These are phyloP conservation scores for Oreocharis arfaki DNA, from an alignment of 2,113 vertebrate species.

Conservation along the genomic window DNA sequence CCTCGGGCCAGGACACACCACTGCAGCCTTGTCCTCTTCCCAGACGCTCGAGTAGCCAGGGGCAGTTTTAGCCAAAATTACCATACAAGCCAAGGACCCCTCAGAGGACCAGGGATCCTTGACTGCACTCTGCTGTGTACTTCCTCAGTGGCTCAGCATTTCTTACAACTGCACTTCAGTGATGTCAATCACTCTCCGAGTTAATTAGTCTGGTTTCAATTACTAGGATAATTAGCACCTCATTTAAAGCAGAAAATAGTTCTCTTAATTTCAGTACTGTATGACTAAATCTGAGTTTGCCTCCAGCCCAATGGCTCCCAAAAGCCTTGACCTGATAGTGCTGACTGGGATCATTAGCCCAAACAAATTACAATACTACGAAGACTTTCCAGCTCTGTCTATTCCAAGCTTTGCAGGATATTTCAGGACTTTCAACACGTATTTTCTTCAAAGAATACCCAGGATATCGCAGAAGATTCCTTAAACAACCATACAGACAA, in stretches of 20 bases:
- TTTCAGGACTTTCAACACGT: neutral
- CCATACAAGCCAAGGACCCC: fast-evolving
- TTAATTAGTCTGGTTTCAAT: neutral
- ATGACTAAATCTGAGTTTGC: neutral
- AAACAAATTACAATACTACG: neutral
- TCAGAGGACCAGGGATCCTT: neutral
- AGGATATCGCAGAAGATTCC: neutral
- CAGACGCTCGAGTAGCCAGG: neutral
- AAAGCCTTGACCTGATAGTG: neutral
- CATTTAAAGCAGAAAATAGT: neutral
- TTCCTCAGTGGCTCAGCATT: neutral
- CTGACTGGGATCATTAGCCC: neutral
- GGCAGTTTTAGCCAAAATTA: neutral
- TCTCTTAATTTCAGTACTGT: neutral
- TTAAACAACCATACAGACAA: neutral
- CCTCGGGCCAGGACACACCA: neutral
- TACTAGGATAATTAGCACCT: neutral
- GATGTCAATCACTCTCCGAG: neutral
- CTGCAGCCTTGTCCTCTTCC: neutral
- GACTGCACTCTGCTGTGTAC: neutral
- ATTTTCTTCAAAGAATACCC: neutral
- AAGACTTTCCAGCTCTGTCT: neutral
- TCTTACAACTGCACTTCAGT: neutral
- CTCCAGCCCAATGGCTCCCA: neutral
- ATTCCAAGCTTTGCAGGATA: neutral